Evolutionary conservation across 2,797 vertebrate species (phyloP).

Genomic region (Pangasius mekongensis): DNA sequence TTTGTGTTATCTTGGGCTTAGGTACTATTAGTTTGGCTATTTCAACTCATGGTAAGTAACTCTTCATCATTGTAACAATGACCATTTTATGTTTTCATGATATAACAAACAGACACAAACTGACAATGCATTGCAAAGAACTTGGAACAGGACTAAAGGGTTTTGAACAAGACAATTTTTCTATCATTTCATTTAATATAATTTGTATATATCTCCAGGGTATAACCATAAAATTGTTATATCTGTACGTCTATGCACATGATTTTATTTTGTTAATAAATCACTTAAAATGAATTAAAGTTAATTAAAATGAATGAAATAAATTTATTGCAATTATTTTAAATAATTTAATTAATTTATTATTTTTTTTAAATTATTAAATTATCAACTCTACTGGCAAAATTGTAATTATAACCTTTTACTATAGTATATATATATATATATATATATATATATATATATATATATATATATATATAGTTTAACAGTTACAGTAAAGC

Average conservation of each 20-base stretch:
- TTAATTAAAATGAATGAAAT: background rate
- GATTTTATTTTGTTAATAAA: background rate
- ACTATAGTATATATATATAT: background rate
- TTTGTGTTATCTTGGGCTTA: conserved; percentile 12
- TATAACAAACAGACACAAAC: background rate
- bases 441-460: background rate
- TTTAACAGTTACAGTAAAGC: background rate
- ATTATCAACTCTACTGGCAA: background rate
- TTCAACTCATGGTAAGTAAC: conserved; percentile 22
- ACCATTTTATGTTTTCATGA: background rate
- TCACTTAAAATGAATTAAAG: background rate
- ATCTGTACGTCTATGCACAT: background rate
- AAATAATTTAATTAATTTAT: background rate
- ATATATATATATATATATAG: background rate
- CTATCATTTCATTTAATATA: background rate
- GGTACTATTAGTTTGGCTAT: background rate
- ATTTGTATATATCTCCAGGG: background rate
- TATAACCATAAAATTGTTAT: background rate
- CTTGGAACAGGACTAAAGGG: background rate
- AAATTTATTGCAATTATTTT: background rate
- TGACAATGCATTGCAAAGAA: background rate
- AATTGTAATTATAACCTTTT: background rate
- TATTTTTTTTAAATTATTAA: background rate
- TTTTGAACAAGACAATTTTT: background rate
- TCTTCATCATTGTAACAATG: background rate